phyloP scores from a whole-genome alignment of 1,140 invertebrate species.

The Drosophila virilis region DNA sequence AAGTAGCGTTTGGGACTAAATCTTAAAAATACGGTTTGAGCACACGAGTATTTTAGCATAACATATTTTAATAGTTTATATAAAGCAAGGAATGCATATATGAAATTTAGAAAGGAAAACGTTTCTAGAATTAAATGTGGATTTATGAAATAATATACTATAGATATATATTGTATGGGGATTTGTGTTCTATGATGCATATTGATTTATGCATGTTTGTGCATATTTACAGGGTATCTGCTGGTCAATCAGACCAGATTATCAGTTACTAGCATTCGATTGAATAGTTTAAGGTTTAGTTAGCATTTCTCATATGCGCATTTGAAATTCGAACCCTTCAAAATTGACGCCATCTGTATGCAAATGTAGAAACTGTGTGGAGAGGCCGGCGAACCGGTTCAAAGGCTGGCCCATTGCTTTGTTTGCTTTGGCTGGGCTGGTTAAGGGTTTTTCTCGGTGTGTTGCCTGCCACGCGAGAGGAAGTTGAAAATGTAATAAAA shows the following conservation, averaged over 20 bases:
- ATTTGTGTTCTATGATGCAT: no score
- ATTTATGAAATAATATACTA: no score
- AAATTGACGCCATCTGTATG: constrained; percentile 57
- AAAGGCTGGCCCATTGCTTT: constrained; percentile 5
- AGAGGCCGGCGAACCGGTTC: not conserved
- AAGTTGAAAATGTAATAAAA: constrained; percentile 61
- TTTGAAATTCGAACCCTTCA: constrained; percentile 21
- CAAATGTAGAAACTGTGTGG: constrained; percentile 37
- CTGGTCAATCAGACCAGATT: not conserved
- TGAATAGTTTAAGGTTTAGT: constrained; percentile 38
- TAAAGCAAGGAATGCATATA: no score
- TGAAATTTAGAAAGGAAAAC: no score
- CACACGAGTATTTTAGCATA: no score
- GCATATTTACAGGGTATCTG: not conserved
- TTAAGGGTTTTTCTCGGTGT: not conserved
- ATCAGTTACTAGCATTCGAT: constrained; percentile 23
- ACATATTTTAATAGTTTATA: no score
- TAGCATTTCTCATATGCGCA: constrained; percentile 24
- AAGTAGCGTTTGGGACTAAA: no score
- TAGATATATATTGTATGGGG: no score
- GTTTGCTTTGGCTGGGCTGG: not conserved
- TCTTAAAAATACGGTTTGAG: no score
- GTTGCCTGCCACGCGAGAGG: constrained; percentile 49
- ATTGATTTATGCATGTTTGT: no score
- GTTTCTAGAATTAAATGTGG: no score